These are phyloP conservation scores for Bombus pascuorum DNA, from an alignment of 1,140 invertebrate genomes.

Conservation along the genomic window DNA sequence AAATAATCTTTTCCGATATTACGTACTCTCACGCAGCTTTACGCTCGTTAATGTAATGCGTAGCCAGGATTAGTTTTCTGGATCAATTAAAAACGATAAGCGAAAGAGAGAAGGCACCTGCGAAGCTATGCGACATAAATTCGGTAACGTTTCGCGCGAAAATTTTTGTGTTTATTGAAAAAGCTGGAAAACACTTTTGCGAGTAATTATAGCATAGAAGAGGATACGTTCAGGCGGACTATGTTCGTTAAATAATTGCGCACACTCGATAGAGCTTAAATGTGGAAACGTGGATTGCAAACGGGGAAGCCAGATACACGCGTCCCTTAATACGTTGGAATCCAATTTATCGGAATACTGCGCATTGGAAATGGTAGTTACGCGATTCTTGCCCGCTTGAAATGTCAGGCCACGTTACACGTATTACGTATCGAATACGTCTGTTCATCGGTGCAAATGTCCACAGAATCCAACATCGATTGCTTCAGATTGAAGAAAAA, in stretches of 20 bases:
- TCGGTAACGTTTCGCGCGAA: neutral
- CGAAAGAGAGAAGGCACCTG: neutral
- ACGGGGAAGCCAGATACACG: slow-evolving; percentile 45
- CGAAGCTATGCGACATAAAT: neutral
- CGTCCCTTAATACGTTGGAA: slow-evolving; percentile 56
- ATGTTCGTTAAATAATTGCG: slow-evolving; percentile 35
- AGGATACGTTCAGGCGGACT: neutral
- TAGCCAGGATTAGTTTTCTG: no score
- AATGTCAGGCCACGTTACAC: slow-evolving; percentile 57
- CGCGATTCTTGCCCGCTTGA: slow-evolving; percentile 56
- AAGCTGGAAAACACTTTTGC: neutral
- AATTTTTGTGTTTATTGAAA: slow-evolving; percentile 2
- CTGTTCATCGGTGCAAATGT: slow-evolving; percentile 3
- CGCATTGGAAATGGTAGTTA: slow-evolving; percentile 59
- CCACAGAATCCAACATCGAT: neutral
- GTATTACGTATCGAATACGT: slow-evolving; percentile 28
- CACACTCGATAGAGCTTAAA: slow-evolving; percentile 25
- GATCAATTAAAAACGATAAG: neutral
- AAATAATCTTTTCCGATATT: no score
- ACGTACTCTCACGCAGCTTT: no score
- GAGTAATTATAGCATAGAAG: neutral
- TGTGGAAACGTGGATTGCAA: slow-evolving; percentile 45
- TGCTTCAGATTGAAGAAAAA: neutral
- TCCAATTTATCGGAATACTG: slow-evolving; percentile 66
- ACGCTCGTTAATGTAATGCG: no score